Percentiles rank a stretch among this genome's conserved stretches.
phyloP scores from a whole-genome alignment of 2,888 invertebrate genomes.

The Pandemis corylana region DNA sequence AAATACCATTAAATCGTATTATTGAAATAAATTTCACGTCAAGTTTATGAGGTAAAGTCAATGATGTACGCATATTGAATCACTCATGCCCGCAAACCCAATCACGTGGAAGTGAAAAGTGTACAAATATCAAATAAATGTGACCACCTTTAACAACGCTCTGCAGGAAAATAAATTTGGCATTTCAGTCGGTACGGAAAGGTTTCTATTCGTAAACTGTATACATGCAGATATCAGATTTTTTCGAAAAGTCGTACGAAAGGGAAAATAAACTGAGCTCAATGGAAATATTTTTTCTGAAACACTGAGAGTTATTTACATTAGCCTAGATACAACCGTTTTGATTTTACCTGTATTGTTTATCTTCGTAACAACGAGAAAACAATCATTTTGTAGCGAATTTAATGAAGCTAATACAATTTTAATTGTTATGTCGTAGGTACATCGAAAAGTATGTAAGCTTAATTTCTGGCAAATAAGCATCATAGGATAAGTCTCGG shows the following conservation, averaged over 20 bases:
- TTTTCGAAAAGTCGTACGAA: background rate
- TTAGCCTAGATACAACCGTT: too few species aligned
- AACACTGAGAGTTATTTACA: too few species aligned
- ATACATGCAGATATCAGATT: background rate
- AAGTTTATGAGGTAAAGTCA: conserved; percentile 7
- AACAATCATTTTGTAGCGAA: background rate
- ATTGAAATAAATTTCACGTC: background rate
- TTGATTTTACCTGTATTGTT: background rate
- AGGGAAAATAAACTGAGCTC: background rate
- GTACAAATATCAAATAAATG: conserved; percentile 33
- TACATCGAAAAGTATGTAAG: background rate
- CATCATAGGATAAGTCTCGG: conserved; percentile 12
- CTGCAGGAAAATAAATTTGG: conserved; percentile 15
- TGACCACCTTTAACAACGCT: conserved; percentile 17
- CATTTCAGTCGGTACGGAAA: background rate
- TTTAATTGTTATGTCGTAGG: too few species aligned
- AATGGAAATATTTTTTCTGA: background rate
- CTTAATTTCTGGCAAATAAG: background rate
- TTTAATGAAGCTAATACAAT: background rate
- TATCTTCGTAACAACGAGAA: background rate
- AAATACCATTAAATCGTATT: background rate
- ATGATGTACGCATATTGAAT: conserved; percentile 24
- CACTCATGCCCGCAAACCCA: conserved; percentile 13
- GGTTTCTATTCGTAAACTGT: background rate
- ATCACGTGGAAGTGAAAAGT: conserved; percentile 31